Evolutionary conservation across 1,140 invertebrate genomes (phyloP), one percentile per base, ranked within the genome.

Genomic region (Caenorhabditis elegans): DNA sequence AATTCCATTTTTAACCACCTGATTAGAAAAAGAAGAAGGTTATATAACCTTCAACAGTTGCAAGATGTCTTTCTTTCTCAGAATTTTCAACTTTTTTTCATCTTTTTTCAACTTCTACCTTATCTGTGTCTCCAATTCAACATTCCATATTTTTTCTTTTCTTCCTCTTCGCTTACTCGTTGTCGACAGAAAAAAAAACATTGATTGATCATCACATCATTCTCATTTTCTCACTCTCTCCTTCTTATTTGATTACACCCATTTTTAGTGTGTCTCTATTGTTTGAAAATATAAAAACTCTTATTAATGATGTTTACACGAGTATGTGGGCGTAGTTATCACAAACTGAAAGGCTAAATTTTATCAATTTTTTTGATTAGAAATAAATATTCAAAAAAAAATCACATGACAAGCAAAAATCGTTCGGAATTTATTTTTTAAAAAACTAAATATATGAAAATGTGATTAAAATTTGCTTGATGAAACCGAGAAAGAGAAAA

Each of bases 161-260:
- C 13, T 31, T 39, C n/a, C 26, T 28, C 22, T 11, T 65, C 31
- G 60, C 43, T 70, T 70, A 70, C 60, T 28, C 60, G 10, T 34
- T 70, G 31, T 70, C 31, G 28, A 39, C 60, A 70, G 10, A 17
- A 39, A 60, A 60, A 70, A 70, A 70, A 70, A 70, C 60, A 70
- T 70, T 70, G 60, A 70, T 70, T 70, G 60, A 70, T 70, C 60
- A 70, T 70, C 60, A 70, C 60, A 70, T 70, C 60, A 70, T 70
- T 70, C 43, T 39, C 34, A 39, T 70, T 70, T 70, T 70, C 60
- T 39, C 60, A 70, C 60, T 70, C n/a, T 60, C 53, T 34, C 17
- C 49, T 22, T 17, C 55, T 34, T 70, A 70, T 70, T 70, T 39
- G 60, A 70, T 70, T 70, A 70, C 60, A 39, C 60, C 60, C 60